Conservation (phyloP, 2,113 vertebrate genomes). For the Neofelis nebulosa region DNA sequence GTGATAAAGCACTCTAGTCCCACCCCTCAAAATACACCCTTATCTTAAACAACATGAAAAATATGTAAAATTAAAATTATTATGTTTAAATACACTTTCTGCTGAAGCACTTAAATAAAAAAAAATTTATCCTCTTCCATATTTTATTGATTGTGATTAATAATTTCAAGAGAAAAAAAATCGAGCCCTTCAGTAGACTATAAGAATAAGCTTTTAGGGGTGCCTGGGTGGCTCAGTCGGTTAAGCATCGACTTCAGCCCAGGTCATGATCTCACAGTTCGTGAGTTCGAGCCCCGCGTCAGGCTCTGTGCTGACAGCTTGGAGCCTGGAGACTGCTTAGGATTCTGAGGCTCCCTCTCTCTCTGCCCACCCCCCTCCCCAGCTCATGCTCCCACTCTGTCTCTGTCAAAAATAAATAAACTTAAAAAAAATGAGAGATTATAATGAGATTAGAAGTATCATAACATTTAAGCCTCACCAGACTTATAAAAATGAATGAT, state of each 20-base stretch:
- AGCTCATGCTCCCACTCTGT: no score
- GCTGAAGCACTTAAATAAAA: not conserved
- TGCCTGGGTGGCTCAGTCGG: no score
- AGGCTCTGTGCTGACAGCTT: no score
- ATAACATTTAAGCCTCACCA: not conserved
- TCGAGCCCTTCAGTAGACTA: not conserved
- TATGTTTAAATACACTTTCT: constrained; percentile 13
- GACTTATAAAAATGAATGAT: not conserved
- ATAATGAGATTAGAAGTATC: not conserved
- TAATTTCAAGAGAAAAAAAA: not conserved
- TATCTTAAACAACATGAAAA: not conserved
- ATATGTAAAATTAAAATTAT: not conserved
- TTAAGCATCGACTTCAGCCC: no score
- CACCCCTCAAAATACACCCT: not conserved
- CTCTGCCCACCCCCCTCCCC: no score
- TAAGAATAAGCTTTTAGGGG: not conserved
- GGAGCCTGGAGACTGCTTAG: no score
- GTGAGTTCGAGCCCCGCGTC: no score
- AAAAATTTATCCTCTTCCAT: not conserved
- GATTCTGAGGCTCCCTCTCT: no score
- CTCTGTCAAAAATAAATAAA: no score
- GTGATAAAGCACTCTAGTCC: not conserved
- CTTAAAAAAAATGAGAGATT: not conserved
- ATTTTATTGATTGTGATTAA: not conserved
- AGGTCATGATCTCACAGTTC: no score